phyloP scores from a whole-genome alignment of 1,140 invertebrate genomes.

The Melipona quadrifasciata region DNA sequence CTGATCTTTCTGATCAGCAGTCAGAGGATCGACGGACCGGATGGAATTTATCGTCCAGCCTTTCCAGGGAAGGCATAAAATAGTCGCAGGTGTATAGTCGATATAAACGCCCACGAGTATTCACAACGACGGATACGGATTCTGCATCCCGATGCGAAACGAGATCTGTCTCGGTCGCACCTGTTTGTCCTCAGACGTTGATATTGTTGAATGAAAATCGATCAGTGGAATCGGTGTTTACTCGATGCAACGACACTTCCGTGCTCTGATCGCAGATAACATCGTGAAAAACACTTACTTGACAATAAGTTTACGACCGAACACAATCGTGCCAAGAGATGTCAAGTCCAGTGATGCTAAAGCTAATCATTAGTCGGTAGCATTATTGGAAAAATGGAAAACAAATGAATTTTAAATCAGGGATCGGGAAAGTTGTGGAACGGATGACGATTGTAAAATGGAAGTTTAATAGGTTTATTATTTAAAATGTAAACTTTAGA shows the following conservation, averaged over 20 bases:
- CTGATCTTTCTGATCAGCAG: slow-evolving; percentile 65
- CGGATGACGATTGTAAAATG: too few relatives aligned
- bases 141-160: slow-evolving; percentile 67
- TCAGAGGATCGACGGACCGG: slow-evolving; percentile 55
- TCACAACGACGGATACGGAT: slow-evolving; percentile 55
- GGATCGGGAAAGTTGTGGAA: too few relatives aligned
- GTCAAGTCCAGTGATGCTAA: neutral
- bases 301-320: neutral
- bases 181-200: slow-evolving; percentile 30
- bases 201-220: slow-evolving; percentile 29
- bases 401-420: too few relatives aligned
- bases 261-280: neutral
- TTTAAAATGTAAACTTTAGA: too few relatives aligned
- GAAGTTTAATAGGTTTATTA: too few relatives aligned
- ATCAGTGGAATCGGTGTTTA: slow-evolving; percentile 3
- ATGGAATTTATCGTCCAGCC: slow-evolving; percentile 62
- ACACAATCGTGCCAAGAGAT: neutral
- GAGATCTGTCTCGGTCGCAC: slow-evolving; percentile 45
- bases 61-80: slow-evolving; percentile 70
- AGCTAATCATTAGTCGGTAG: neutral
- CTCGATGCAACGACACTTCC: slow-evolving; percentile 11
- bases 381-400: neutral
- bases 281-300: neutral
- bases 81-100: slow-evolving; percentile 68
- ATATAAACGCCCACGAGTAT: slow-evolving; percentile 62